Base-by-base conservation (phyloP, 1,140 invertebrate genomes). In the Gerris buenoi region DNA sequence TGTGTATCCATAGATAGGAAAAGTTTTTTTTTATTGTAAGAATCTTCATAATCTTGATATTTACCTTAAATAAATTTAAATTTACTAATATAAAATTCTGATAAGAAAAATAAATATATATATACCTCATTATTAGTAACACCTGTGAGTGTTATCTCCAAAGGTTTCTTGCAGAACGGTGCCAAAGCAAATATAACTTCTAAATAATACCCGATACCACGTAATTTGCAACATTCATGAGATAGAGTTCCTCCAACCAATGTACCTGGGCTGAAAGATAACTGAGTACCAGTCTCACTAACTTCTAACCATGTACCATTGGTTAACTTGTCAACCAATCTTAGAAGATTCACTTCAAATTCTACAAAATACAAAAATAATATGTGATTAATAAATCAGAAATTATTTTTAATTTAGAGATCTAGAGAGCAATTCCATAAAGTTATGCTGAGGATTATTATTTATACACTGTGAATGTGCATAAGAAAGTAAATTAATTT, bases 221-320 rank as follows among this genome's bases (percentile, higher is more conserved):
- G 80, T 72, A 88, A 82, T 25, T 83, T 77, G 71, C 86, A 89
- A 77, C 96, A 98, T 65, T 91, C 88, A 79, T 97, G 93, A 61
- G 88, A 86, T 29, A 98, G 73, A 68, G 81, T 81, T 26, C 96
- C 97, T 62, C 97, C 97, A 67, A 86, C 79, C 14, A 98, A 77
- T 61, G 97, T 78, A 29, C 97, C 97, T 10, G 97, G 97, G 72
- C 86, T 86, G 76, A 89, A 98, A 74, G 86, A 88, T 2, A 98
- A 77, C 66, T 82, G 84, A 15, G 96, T 98, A 70, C 95, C 96
- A 18, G 93, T 95, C 79, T 95, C 88, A 77, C 89, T 95, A 0
- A 98, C 81, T 76, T 95, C 88, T 70, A 97, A 86, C 71, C 84
- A 84, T 0, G 93, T 88, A 14, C 96, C 96, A 82, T 98, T 98